These are phyloP conservation scores for Pelusios castaneus DNA, from an alignment of 2,113 vertebrate genomes.

Conservation along the genomic window DNA sequence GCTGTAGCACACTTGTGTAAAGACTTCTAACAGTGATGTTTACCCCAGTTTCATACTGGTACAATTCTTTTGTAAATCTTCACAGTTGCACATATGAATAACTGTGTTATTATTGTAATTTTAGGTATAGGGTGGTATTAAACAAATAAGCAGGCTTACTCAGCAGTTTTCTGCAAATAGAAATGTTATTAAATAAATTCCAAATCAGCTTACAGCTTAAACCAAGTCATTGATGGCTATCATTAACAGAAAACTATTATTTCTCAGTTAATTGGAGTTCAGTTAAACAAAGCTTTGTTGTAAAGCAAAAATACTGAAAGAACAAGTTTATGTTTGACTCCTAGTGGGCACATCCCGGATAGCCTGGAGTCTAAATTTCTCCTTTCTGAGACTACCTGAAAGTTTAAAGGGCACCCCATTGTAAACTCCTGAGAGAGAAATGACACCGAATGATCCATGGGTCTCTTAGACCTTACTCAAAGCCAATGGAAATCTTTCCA, in stretches of 20 bases:
- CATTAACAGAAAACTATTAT: constrained; percentile 72
- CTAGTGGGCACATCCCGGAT: background rate
- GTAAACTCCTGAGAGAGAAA: background rate
- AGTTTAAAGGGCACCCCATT: background rate
- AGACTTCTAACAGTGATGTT: fast-evolving
- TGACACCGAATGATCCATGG: background rate
- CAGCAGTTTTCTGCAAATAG: constrained; percentile 77
- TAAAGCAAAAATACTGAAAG: background rate
- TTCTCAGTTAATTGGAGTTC: background rate
- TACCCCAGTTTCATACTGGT: background rate
- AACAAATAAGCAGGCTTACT: constrained; percentile 52
- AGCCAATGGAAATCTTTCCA: background rate
- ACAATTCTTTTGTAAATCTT: background rate
- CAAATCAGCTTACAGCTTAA: constrained; percentile 81
- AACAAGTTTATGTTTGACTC: background rate
- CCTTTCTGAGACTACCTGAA: background rate
- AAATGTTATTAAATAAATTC: constrained; percentile 86
- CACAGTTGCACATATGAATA: background rate
- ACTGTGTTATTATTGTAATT: background rate
- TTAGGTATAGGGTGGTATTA: constrained; percentile 21
- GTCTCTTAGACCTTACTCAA: background rate
- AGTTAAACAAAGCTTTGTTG: background rate
- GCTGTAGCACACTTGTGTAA: fast-evolving
- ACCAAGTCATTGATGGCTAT: constrained; percentile 50
- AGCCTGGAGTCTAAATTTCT: background rate